These are phyloP conservation scores for Andrena dorsata DNA, from an alignment of 2,888 invertebrate species.

Conservation along the genomic window DNA sequence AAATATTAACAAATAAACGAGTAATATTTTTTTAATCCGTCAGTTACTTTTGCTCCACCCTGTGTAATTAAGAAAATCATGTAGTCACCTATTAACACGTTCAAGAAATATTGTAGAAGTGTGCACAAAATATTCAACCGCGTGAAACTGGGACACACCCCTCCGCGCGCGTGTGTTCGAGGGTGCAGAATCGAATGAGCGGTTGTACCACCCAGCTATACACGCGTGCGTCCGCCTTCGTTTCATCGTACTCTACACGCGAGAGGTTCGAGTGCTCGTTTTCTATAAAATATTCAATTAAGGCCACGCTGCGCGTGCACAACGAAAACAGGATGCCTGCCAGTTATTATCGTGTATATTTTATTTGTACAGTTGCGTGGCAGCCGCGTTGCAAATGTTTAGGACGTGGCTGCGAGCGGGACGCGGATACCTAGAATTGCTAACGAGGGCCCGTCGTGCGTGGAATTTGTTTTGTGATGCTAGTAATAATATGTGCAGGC, in stretches of 20 bases:
- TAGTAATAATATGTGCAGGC: not conserved
- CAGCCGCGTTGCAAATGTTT: slow-evolving; percentile 4
- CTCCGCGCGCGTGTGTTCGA: too few species aligned
- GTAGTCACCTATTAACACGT: too few species aligned
- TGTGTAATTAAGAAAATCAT: too few species aligned
- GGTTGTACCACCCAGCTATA: too few species aligned
- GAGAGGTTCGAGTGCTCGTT: slow-evolving; percentile 1
- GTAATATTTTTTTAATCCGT: too few species aligned
- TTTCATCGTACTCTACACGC: not conserved
- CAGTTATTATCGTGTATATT: not conserved
- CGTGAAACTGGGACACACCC: too few species aligned
- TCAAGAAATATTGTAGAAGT: too few species aligned
- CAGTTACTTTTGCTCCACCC: too few species aligned
- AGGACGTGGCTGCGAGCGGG: not conserved
- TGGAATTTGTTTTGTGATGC: not conserved
- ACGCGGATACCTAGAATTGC: slow-evolving; percentile 3
- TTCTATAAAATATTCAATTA: slow-evolving; percentile 33
- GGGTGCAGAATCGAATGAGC: too few species aligned
- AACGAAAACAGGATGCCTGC: slow-evolving; percentile 6
- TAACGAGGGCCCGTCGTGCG: slow-evolving; percentile 16
- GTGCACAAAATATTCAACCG: too few species aligned
- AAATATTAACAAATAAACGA: too few species aligned
- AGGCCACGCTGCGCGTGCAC: not conserved
- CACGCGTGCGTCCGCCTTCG: not conserved
- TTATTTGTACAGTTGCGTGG: slow-evolving; percentile 7